These are phyloP conservation scores for Calliopsis andreniformis DNA, from an alignment of 1,140 invertebrate genomes.

Conservation along the genomic window DNA sequence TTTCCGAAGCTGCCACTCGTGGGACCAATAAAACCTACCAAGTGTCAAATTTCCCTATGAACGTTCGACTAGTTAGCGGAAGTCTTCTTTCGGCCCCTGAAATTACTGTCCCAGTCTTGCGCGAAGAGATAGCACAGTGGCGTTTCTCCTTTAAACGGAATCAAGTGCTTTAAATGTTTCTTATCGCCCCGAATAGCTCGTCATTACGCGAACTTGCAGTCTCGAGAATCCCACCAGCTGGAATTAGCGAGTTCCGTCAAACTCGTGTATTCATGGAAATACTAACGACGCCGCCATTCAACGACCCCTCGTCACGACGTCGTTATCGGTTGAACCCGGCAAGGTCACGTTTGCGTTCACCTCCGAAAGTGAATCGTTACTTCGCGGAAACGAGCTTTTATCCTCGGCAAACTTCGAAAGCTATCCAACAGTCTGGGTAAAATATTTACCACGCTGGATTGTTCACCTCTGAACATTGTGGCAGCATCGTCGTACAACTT, in stretches of 20 bases:
- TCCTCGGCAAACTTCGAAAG: not conserved
- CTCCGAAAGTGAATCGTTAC: not conserved
- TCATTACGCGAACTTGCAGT: not conserved
- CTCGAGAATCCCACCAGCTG: not conserved
- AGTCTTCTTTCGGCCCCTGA: too few relatives aligned
- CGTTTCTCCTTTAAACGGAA: not conserved
- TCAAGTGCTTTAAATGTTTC: not conserved
- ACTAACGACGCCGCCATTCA: constrained; percentile 25
- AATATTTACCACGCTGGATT: not conserved
- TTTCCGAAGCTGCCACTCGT: not conserved
- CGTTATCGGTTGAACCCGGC: not conserved
- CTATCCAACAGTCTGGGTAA: not conserved
- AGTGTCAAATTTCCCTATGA: not conserved
- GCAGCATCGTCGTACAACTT: too few relatives aligned
- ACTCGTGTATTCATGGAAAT: constrained; percentile 31
- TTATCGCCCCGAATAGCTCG: not conserved
- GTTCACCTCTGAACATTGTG: too few relatives aligned
- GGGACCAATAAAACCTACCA: not conserved
- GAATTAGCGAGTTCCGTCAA: constrained; percentile 34
- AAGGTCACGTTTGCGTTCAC: not conserved
- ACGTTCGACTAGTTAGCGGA: too few relatives aligned
- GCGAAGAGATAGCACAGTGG: not conserved
- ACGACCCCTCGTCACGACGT: not conserved
- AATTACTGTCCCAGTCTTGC: too few relatives aligned
- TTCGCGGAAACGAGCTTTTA: not conserved